These are phyloP conservation scores for Lepidurus packardi DNA, from an alignment of 1,140 invertebrate genomes.

Conservation along the genomic window DNA sequence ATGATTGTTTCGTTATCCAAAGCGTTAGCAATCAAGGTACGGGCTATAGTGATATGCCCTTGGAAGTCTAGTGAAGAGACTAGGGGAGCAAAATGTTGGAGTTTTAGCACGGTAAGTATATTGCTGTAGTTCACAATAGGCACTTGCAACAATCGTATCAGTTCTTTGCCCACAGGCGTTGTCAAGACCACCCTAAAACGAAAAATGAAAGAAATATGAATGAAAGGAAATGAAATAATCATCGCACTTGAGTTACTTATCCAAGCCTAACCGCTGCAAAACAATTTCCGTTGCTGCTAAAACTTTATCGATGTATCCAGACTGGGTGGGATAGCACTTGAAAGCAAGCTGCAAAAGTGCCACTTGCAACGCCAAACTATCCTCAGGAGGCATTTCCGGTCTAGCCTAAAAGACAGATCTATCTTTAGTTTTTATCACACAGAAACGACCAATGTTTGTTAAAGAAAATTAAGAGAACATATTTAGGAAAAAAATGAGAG, in stretches of 20 bases:
- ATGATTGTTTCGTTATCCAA: constrained; percentile 83
- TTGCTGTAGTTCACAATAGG: constrained; percentile 93
- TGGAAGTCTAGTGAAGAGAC: constrained; percentile 84
- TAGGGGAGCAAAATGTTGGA: constrained; percentile 76
- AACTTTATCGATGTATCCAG: constrained; percentile 94
- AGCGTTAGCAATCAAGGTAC: constrained; percentile 80
- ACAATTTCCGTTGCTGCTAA: constrained; percentile 82
- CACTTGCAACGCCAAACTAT: constrained; percentile 92
- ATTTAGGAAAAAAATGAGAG: neutral
- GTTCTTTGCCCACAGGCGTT: constrained; percentile 79
- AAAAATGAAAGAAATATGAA: constrained; percentile 24
- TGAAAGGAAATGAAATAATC: neutral
- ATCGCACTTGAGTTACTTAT: neutral
- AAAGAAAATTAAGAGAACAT: no score
- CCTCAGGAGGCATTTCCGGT: constrained; percentile 89
- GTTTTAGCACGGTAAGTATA: constrained; percentile 67
- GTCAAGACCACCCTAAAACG: constrained; percentile 63
- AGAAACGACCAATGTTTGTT: no score
- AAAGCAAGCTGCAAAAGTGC: constrained; percentile 90
- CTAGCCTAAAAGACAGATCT: constrained; percentile 58
- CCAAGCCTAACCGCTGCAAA: constrained; percentile 51
- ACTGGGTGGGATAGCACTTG: constrained; percentile 90
- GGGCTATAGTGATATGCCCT: constrained; percentile 77
- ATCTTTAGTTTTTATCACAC: neutral
- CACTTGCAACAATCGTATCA: constrained; percentile 86